Percentiles rank a stretch among this genome's conserved stretches.
phyloP scores from a whole-genome alignment of 2,888 invertebrate genomes.

The Hybos culiciformis region DNA sequence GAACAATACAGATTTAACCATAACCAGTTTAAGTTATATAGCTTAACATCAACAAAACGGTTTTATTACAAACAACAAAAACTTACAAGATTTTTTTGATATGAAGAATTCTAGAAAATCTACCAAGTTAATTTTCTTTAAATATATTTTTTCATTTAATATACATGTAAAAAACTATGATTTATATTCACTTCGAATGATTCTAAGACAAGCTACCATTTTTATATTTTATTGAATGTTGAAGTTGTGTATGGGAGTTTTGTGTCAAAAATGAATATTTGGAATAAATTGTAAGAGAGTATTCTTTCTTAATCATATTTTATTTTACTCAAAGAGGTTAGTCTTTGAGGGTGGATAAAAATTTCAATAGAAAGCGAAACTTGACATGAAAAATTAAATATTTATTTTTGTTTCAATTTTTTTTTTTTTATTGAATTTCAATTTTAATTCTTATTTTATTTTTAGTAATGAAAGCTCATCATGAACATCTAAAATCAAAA shows the following conservation, averaged over 20 bases:
- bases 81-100: constrained; percentile 13
- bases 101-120: constrained; percentile 14
- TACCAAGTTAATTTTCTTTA: constrained; percentile 4
- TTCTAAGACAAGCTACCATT: too few species aligned
- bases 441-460: neutral
- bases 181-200: too few species aligned
- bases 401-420: too few species aligned
- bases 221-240: too few species aligned
- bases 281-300: too few species aligned
- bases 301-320: too few species aligned
- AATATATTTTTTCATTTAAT: too few species aligned
- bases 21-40: constrained; percentile 48
- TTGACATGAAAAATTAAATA: neutral
- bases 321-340: too few species aligned
- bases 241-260: too few species aligned
- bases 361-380: neutral
- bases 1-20: constrained; percentile 37
- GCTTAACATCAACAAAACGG: constrained; percentile 39
- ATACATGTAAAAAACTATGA: too few species aligned
- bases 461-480: neutral
- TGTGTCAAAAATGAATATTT: too few species aligned
- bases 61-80: constrained; percentile 17
- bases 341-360: neutral
- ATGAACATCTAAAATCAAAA: neutral
- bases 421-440: neutral